phyloP scores from a whole-genome alignment of 2,113 vertebrate species.

The Oxygymnocypris stewartii region DNA sequence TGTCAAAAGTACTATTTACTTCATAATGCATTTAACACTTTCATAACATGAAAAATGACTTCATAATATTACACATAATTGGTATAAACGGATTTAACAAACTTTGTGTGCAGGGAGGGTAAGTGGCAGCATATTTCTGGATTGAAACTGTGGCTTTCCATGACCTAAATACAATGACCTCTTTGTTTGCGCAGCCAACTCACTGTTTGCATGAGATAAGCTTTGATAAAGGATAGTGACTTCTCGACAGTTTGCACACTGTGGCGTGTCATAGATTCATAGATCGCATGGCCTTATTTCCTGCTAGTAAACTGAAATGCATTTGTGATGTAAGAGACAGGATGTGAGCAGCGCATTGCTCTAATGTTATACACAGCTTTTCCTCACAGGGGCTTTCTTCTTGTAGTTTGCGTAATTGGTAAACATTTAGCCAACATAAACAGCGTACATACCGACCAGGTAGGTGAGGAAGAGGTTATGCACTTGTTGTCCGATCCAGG shows the following conservation, averaged over 20 bases:
- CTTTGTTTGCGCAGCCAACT: neutral
- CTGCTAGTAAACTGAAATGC: neutral
- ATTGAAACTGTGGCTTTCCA: conserved; percentile 6
- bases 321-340: neutral
- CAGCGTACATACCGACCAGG: conserved; percentile 85
- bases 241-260: neutral
- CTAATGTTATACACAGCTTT: neutral
- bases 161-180: conserved; percentile 37
- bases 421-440: neutral
- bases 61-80: neutral
- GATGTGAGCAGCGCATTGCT: neutral
- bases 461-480: conserved; percentile 97
- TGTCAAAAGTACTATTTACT: neutral
- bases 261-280: neutral
- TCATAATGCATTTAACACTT: neutral
- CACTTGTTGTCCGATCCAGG: conserved; percentile 97
- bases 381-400: neutral
- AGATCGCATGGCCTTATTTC: neutral
- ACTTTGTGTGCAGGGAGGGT: neutral
- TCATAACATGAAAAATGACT: neutral
- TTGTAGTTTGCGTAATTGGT: neutral
- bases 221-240: neutral
- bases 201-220: neutral
- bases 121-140: conserved; percentile 43
- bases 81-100: neutral